These are phyloP conservation scores for Chrysoperla carnea DNA, from an alignment of 1,140 invertebrate species.

Conservation along the genomic window DNA sequence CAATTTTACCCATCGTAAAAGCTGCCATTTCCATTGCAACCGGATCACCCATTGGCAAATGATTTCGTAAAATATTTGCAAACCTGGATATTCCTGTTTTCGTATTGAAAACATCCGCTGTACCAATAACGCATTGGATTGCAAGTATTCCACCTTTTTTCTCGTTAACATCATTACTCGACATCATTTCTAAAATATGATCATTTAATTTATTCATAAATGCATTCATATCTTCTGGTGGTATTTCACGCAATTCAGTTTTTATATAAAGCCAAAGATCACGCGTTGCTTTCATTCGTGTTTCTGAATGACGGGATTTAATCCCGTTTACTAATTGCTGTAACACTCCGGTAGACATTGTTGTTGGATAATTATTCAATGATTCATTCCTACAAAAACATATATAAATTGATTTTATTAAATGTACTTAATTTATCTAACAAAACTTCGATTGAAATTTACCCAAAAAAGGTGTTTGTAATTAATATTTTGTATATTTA, in stretches of 20 bases:
- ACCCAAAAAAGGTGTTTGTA: no score
- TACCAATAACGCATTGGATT: constrained; percentile 82
- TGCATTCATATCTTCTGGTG: constrained; percentile 72
- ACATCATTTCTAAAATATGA: constrained; percentile 92
- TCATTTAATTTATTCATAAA: constrained; percentile 94
- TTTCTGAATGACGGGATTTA: constrained; percentile 75
- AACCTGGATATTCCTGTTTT: constrained; percentile 79
- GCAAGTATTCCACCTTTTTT: constrained; percentile 91
- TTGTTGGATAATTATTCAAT: constrained; percentile 5
- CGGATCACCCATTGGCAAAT: constrained; percentile 77
- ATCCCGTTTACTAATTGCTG: constrained; percentile 69
- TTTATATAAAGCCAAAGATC: constrained; percentile 83
- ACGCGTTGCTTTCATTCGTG: constrained; percentile 63
- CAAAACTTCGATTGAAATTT: no score
- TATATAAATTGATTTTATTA: no score
- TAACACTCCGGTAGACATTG: constrained; percentile 42
- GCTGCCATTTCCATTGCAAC: constrained; percentile 92
- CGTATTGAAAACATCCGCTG: constrained; percentile 74
- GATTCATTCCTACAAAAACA: no score
- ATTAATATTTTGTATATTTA: no score
- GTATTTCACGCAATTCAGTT: constrained; percentile 79
- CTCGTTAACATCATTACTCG: constrained; percentile 78
- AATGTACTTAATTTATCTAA: no score
- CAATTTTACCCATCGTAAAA: constrained; percentile 81
- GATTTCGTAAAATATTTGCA: constrained; percentile 80